Evolutionary conservation across 2,888 invertebrate genomes (phyloP), one percentile per base, ranked within the genome.

Genomic region (Tribolium freemani): DNA sequence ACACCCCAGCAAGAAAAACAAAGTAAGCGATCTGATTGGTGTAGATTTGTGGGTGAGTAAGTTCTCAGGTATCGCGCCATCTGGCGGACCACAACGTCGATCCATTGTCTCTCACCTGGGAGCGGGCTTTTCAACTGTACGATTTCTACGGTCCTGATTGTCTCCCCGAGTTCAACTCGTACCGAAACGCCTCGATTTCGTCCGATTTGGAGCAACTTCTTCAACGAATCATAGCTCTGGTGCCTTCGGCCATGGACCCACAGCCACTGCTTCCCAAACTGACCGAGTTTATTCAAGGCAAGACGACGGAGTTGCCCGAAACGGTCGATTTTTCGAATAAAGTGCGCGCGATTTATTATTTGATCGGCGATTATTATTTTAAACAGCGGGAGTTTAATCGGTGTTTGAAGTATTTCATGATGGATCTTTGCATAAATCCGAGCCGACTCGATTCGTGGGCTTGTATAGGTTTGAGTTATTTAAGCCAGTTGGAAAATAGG

Each of bases 351-450:
- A 91, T 96, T 70, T 98, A 94, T 85, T 98, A 96, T 84, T 88
- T 98, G n/a, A 87, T 98, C 20, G 98, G 93, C 0, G 98, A 98
- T 87, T 96, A 93, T 86, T 93, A 96, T 86, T 96, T 97, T 82
- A 98, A 98, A 86, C 94, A 92, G 82, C 92, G 93, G 78, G 95
- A 96, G 77, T 91, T 90, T 77, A 87, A 87, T 26, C 76, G 83
- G 83, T 94, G 96, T 8, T 90, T 94, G 1, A 93, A 93, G 81
- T 96, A 93, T 85, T 97, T 96, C 84, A 89, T 93, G 67, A 87
- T 93, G 79, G 98, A 98, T 86, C 88, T 98, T 20, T 92, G 94
- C 75, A 89, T 95, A 30, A 94, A 94, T 85, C 94, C 92, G 0
- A 88, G 89, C 63, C 89, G 97, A 60, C 90, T 97, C 71, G 96